Conservation (phyloP, 2,113 vertebrate species). For the Triplophysa rosa region DNA sequence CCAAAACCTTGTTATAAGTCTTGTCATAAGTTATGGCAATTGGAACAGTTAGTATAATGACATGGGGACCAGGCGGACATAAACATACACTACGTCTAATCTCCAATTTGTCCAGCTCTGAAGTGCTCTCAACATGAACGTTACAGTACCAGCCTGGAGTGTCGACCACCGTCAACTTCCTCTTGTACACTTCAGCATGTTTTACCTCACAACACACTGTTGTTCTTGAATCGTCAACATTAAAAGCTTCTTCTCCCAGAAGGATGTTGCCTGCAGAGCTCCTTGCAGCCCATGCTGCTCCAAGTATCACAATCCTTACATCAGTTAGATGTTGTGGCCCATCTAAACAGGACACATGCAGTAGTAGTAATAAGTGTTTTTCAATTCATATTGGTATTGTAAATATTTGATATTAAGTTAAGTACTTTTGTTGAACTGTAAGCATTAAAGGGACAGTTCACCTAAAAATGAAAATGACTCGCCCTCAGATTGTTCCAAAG, state of each 20-base stretch:
- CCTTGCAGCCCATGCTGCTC: neutral
- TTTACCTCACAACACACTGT: conserved; percentile 6
- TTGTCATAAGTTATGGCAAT: neutral
- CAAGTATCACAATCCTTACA: conserved; percentile 37
- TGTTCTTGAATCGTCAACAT: neutral
- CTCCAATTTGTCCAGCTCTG: conserved; percentile 34
- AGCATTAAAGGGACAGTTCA: no score
- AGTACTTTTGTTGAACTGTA: no score
- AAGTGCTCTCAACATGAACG: neutral
- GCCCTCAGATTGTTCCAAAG: no score
- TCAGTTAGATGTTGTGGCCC: neutral
- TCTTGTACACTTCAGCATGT: neutral
- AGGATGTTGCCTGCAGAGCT: conserved; percentile 48
- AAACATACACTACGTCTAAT: conserved; percentile 36
- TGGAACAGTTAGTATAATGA: conserved; percentile 33
- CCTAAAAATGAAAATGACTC: no score
- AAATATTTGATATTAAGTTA: no score
- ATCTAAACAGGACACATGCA: neutral
- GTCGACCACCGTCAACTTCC: conserved; percentile 14
- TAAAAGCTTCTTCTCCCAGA: conserved; percentile 38
- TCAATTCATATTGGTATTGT: no score
- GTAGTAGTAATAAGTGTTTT: neutral
- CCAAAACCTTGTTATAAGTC: neutral
- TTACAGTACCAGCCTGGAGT: conserved; percentile 42
- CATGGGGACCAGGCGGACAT: conserved; percentile 42